Evolutionary conservation across 2,113 vertebrate species (phyloP).

Genomic region (Pterocles orientalis): DNA sequence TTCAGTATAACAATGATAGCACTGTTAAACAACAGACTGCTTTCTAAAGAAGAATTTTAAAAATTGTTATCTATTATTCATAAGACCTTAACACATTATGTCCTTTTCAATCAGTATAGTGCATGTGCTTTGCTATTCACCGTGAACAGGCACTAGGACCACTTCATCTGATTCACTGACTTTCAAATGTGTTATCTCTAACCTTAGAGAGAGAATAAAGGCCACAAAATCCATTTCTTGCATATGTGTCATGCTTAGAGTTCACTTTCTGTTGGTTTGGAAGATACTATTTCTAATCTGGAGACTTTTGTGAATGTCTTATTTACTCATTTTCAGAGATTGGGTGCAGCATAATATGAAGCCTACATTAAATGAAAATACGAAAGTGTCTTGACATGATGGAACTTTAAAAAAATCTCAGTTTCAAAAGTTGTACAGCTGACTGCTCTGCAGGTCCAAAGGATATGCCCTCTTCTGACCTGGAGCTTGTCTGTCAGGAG

Average conservation of each 20-base stretch:
- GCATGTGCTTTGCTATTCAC: not conserved
- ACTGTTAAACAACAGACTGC: not conserved
- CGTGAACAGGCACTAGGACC: not conserved
- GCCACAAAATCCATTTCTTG: not conserved
- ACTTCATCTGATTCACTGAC: not conserved
- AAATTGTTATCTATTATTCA: constrained; percentile 3
- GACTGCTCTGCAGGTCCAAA: not conserved
- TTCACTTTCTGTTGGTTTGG: not conserved
- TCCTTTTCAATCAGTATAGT: not conserved
- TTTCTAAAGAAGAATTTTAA: constrained; percentile 11
- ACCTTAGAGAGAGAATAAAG: not conserved
- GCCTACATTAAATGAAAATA: not conserved
- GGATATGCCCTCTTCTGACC: not conserved
- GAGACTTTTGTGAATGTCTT: not conserved
- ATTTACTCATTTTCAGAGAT: not conserved
- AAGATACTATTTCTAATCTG: not conserved
- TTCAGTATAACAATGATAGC: not conserved
- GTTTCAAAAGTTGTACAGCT: not conserved
- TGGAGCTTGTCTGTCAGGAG: not conserved
- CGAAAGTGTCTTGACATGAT: not conserved
- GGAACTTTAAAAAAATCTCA: not conserved
- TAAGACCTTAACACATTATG: not conserved
- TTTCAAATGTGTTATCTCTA: not conserved
- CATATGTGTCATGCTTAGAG: not conserved
- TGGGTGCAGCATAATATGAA: not conserved